Evolutionary conservation across 2,113 vertebrate species (phyloP).

Genomic region (Hemiprocne comata): DNA sequence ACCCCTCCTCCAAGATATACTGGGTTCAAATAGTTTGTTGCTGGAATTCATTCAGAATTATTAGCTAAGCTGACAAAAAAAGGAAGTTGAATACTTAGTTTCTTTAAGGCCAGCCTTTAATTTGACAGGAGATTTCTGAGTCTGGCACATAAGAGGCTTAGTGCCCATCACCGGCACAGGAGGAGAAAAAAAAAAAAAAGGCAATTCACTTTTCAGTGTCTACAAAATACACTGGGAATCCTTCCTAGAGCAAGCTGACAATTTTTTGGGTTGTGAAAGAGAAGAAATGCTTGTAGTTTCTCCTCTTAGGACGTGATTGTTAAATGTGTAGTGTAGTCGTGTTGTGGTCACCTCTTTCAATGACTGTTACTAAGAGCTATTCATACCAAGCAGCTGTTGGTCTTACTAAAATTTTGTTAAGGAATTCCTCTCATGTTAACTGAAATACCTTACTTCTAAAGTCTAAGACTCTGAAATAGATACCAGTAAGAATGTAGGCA

Average conservation of each 20-base stretch:
- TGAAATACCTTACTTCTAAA: neutral
- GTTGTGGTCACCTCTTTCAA: neutral
- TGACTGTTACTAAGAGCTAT: neutral
- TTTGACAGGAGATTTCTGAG: neutral
- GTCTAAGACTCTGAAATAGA: neutral
- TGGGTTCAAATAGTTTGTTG: neutral
- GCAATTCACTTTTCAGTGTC: neutral
- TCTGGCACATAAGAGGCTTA: neutral
- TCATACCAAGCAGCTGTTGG: neutral
- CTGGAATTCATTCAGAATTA: neutral
- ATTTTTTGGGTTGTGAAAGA: neutral
- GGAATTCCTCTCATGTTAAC: neutral
- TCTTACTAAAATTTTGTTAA: neutral
- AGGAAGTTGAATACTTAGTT: neutral
- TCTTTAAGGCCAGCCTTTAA: neutral
- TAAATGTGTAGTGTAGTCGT: neutral
- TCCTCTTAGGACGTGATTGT: fast-evolving
- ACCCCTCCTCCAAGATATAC: neutral
- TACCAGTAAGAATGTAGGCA: neutral
- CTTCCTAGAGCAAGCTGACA: neutral
- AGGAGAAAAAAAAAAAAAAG: too few relatives aligned
- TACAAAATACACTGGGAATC: neutral
- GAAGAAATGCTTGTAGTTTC: neutral
- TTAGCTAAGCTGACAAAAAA: neutral
- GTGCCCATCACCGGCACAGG: fast-evolving